Evolutionary conservation across 2,888 invertebrate species (phyloP), one percentile per base, ranked within the genome.

Genomic region (Xestia xanthographa): DNA sequence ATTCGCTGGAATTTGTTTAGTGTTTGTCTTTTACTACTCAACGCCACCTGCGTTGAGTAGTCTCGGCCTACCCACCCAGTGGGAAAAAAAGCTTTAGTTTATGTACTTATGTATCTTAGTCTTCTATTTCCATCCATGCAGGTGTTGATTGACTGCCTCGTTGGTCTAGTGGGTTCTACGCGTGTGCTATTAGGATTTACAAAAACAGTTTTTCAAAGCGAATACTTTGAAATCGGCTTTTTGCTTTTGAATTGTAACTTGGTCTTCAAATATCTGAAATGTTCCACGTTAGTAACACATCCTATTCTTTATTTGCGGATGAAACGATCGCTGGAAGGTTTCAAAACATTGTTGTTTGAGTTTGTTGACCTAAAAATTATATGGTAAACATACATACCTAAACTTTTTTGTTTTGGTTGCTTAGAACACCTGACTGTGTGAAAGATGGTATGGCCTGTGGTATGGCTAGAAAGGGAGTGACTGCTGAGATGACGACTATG

Each of bases 271-370:
- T 5, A 66, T n/a, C 34, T 53, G 26, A 38, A 12, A 48, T 41
- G 20, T 56, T 80, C 48, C 22, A 43, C 1, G 14, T 60, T 50
- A 8, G 38, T 79, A 74, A 84, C 53, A 58, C 58, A 74, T 74
- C 38, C 6, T 48, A 14, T 53, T 58, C 38, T 62, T 71, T 84
- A 74, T 67, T 74, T 56, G 22, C 29, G 41, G 17, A 34, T 80
- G 63, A 80, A 58, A 74, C 70, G 29, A 67, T 63, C 45, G 20
- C 60, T 58, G 41, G 58, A 68, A 60, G 56, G 38, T 66, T 82
- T 45, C 45, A 14, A 43, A 65, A 84, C 20, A 29, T 65, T 41
- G 29, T 29, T 58, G 58, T 60, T 60, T 60, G 58, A 17, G 1
- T 60, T 60, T 29, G 20, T 29, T 60, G 0, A 34, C 9, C 29